Evolutionary conservation across 2,888 invertebrate genomes (phyloP), one percentile per base, ranked within the genome.

Genomic region (Serrognathus titanus): DNA sequence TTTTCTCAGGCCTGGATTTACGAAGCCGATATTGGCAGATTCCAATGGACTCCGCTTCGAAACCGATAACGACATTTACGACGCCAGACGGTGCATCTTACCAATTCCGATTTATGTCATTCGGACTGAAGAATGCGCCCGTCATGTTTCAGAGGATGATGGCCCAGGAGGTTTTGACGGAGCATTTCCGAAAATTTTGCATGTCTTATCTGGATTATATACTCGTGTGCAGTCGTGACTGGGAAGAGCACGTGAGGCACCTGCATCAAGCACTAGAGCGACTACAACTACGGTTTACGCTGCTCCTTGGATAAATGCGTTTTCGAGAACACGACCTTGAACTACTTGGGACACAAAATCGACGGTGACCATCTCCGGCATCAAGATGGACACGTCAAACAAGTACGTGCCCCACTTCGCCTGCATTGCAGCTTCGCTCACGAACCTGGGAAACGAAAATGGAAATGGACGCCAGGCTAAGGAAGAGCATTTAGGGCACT

Each of bases 21-120:
- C 61, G 55, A 9, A 52, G 55, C 16, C 62, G 63, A 4, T 68
- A 65, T 58, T 68, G 63, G 63, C 66, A 70, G 54, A 58, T 71
- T 12, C 63, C 63, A 1, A 47, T 70, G 38, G 49, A 58, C 10
- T 11, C 41, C 41, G 1, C 10, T 1, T 41, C 41, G 6, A 7
- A n/a, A 11, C 65, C 67, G 48, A 69, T 69, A 52, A 69, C 70
- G 13, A 70, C 71, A 6, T 74, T 73, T 61, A 56, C 62, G n/a
- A 63, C 72, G 0, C 65, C 66, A 2, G 63, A 67, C 10, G 56
- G 67, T 20, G 71, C 70, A n/a, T 45, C 56, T 1, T 56, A 49
- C 51, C 63, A 73, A 37, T 71, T 65, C 50, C 49, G 11, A 0
- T 58, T 57, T 11, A 52, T 67, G 54, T 63, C 65, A 0, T 68